These are phyloP conservation scores for Microcebus tavaratra DNA, from an alignment of 2,113 vertebrate species.

Conservation along the genomic window DNA sequence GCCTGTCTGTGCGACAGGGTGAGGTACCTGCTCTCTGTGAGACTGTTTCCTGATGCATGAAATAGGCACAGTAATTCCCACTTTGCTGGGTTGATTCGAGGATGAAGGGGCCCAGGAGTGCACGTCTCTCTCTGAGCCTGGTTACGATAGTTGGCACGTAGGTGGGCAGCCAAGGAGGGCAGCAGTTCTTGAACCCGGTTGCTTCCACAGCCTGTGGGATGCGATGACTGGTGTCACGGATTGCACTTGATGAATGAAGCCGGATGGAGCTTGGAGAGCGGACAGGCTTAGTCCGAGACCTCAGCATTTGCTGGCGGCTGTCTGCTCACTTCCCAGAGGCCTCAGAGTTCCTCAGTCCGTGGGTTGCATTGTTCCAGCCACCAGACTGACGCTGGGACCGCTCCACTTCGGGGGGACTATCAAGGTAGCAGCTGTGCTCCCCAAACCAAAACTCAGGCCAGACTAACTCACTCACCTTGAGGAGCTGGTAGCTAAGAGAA, in stretches of 20 bases:
- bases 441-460: background rate
- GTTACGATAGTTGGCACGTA: background rate
- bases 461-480: background rate
- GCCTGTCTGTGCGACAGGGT: background rate
- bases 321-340: background rate
- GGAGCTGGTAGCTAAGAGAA: background rate
- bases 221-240: background rate
- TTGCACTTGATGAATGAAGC: background rate
- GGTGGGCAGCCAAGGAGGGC: background rate
- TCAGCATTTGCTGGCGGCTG: background rate
- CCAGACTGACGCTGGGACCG: background rate
- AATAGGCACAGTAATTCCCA: no score
- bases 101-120: background rate
- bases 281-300: background rate
- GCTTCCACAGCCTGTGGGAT: background rate
- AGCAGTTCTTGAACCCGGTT: background rate
- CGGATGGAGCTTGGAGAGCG: background rate
- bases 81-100: background rate
- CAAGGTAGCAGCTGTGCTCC: background rate
- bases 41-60: background rate
- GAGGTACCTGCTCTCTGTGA: background rate
- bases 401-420: background rate
- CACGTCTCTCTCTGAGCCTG: background rate
- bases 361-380: background rate
- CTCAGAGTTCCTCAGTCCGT: background rate